These are phyloP conservation scores for Trichosurus vulpecula DNA, from an alignment of 2,797 vertebrate species.

Conservation along the genomic window DNA sequence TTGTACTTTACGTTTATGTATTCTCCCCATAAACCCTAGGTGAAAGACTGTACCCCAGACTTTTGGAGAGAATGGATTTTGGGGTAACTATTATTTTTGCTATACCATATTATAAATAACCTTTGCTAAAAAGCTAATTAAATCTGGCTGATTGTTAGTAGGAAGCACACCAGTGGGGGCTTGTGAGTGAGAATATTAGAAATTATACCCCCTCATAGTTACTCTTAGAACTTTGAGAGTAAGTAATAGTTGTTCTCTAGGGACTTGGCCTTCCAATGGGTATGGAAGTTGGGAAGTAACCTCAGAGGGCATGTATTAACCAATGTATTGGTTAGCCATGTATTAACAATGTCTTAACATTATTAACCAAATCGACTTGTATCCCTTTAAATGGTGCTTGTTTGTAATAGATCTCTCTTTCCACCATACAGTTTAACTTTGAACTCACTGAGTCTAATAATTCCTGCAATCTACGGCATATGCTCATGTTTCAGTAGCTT, in stretches of 20 bases:
- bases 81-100: background rate
- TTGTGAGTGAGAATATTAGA: background rate
- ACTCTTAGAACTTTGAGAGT: background rate
- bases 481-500: background rate
- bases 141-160: background rate
- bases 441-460: background rate
- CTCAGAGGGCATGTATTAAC: background rate
- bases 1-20: background rate
- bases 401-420: background rate
- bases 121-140: background rate
- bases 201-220: background rate
- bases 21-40: background rate
- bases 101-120: background rate
- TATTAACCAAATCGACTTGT: background rate
- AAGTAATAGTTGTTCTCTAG: background rate
- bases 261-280: background rate
- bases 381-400: background rate
- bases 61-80: background rate
- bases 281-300: background rate
- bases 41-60: background rate
- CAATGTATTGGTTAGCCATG: too few relatives aligned
- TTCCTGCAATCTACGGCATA: background rate
- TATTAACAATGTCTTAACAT: too few relatives aligned
- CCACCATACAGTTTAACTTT: background rate
- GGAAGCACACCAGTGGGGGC: background rate